Evolutionary conservation across 2,888 invertebrate genomes (phyloP).

Genomic region (Dugesia japonica): DNA sequence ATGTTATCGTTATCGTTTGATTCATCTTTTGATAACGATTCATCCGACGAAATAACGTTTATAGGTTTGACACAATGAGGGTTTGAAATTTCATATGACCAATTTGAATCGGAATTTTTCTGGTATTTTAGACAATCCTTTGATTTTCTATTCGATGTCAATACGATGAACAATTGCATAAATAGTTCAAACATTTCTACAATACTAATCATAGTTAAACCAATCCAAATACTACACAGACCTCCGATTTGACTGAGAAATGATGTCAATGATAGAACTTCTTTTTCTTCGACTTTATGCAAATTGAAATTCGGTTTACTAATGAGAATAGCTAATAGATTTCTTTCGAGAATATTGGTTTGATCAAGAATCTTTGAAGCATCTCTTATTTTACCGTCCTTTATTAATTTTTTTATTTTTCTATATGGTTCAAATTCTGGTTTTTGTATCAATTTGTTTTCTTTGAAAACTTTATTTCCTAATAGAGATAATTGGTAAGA

Average conservation of each 20-base stretch:
- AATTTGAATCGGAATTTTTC: not conserved
- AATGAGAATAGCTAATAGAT: slow-evolving; percentile 23
- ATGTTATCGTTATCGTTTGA: not conserved
- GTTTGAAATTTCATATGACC: not conserved
- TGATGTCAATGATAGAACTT: slow-evolving; percentile 31
- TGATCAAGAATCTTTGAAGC: slow-evolving; percentile 9
- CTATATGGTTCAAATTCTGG: slow-evolving; percentile 29
- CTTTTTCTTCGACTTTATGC: slow-evolving; percentile 33
- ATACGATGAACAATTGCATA: not conserved
- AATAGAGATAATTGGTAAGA: slow-evolving; percentile 25
- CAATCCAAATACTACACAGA: slow-evolving; percentile 30
- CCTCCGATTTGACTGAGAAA: slow-evolving; percentile 34
- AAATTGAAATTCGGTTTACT: slow-evolving; percentile 31
- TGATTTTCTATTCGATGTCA: not conserved
- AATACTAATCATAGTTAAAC: slow-evolving; percentile 31
- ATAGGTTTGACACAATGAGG: not conserved
- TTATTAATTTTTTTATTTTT: slow-evolving; percentile 6
- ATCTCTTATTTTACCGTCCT: not conserved
- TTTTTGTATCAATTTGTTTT: not conserved
- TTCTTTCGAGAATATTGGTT: slow-evolving; percentile 27
- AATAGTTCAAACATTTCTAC: slow-evolving; percentile 30
- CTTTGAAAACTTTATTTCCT: not conserved
- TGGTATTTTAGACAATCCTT: not conserved
- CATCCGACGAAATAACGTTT: not conserved
- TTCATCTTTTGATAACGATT: not conserved